A percentile compares a stretch with the other conserved stretches of the same genome.
Evolutionary conservation across 2,797 vertebrate genomes (phyloP).

Genomic region (Hoplostethus mediterraneus): DNA sequence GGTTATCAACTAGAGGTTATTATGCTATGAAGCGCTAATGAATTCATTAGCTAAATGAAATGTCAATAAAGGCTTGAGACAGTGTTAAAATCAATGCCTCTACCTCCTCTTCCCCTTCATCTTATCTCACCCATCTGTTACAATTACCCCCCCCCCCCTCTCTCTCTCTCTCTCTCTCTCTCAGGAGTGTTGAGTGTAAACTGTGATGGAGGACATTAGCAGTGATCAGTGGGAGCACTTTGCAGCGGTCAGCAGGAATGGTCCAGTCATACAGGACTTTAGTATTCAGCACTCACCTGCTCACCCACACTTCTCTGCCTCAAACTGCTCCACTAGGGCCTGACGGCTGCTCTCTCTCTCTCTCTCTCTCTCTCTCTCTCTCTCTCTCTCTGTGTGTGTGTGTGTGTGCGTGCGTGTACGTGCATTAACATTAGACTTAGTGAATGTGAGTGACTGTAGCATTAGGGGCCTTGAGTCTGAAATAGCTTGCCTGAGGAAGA

Average conservation of each 20-base stretch:
- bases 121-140: conserved; percentile 75
- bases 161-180: conserved; percentile 26
- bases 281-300: conserved; percentile 81
- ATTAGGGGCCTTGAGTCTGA: conserved; percentile 48
- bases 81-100: conserved; percentile 74
- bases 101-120: conserved; percentile 56
- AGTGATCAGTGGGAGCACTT: conserved; percentile 83
- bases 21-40: conserved; percentile 77
- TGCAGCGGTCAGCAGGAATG: conserved; percentile 84
- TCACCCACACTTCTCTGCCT: conserved; percentile 32
- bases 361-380: conserved; percentile 31
- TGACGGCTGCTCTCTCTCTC: conserved; percentile 47
- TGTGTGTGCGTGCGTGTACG: not conserved
- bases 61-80: conserved; percentile 79
- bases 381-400: conserved; percentile 35
- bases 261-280: conserved; percentile 70
- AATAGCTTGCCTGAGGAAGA: conserved; percentile 40
- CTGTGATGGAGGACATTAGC: conserved; percentile 80
- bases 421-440: conserved; percentile 54
- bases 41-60: conserved; percentile 83
- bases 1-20: conserved; percentile 78
- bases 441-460: conserved; percentile 59
- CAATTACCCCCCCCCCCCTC: conserved; percentile 64
- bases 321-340: conserved; percentile 58
- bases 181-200: conserved; percentile 64